These are phyloP conservation scores for Araneus ventricosus DNA, from an alignment of 1,140 invertebrate genomes.

Conservation along the genomic window DNA sequence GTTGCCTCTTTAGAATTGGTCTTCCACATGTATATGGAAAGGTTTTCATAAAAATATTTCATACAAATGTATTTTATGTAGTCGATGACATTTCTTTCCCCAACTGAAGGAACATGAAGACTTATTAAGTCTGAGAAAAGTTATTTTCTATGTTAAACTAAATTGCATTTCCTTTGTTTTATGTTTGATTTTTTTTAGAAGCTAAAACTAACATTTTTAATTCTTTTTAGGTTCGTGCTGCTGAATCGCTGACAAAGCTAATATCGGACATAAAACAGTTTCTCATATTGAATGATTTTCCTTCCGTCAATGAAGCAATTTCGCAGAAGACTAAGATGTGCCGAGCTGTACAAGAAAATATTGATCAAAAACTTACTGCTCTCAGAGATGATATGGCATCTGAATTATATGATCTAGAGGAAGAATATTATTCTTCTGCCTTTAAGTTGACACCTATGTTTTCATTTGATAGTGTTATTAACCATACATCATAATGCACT, in stretches of 20 bases:
- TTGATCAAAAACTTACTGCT: constrained; percentile 95
- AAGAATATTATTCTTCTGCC: constrained; percentile 97
- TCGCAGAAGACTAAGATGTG: constrained; percentile 91
- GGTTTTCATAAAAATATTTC: too few species aligned
- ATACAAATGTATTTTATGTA: too few species aligned
- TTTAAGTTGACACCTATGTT: constrained; percentile 84
- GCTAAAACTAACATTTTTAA: neutral
- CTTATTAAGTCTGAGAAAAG: neutral
- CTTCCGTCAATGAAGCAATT: constrained; percentile 97
- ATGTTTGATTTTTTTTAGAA: too few species aligned
- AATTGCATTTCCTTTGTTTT: too few species aligned
- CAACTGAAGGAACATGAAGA: neutral
- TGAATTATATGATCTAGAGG: constrained; percentile 97
- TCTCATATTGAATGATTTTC: constrained; percentile 97
- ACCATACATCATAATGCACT: neutral
- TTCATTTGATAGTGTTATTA: constrained; percentile 46
- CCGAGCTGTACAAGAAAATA: constrained; percentile 92
- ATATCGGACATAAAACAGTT: constrained; percentile 98
- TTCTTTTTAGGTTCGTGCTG: constrained; percentile 86
- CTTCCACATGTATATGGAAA: too few species aligned
- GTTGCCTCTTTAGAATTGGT: too few species aligned
- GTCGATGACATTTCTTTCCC: neutral
- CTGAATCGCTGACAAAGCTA: constrained; percentile 96
- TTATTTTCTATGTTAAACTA: too few species aligned
- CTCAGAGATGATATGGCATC: constrained; percentile 96